These are phyloP conservation scores for Thymelicus sylvestris DNA, from an alignment of 2,888 invertebrate species.

Conservation along the genomic window DNA sequence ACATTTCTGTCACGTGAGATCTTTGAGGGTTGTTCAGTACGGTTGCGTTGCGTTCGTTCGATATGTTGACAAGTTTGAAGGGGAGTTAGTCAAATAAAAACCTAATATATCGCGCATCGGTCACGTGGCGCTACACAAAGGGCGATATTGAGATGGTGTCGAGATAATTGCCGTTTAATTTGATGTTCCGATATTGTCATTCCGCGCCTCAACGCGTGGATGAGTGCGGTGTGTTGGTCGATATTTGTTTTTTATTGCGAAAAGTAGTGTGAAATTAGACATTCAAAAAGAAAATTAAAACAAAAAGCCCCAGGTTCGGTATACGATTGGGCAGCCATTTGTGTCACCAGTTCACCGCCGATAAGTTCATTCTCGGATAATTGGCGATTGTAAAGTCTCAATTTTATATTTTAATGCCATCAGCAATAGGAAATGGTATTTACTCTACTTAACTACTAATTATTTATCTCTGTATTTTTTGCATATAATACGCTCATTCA, in stretches of 20 bases:
- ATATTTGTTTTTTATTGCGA: constrained; percentile 15
- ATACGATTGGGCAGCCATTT: too few species aligned
- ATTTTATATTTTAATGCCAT: too few species aligned
- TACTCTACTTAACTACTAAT: too few species aligned
- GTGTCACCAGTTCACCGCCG: too few species aligned
- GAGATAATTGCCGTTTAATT: constrained; percentile 76
- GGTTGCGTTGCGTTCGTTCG: constrained; percentile 49
- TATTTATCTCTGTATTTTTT: too few species aligned
- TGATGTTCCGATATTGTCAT: constrained; percentile 49
- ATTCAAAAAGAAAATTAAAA: too few species aligned
- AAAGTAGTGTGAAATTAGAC: too few species aligned
- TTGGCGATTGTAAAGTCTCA: too few species aligned
- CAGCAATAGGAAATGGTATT: too few species aligned
- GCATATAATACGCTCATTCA: too few species aligned
- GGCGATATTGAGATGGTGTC: constrained; percentile 75
- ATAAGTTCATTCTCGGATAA: too few species aligned
- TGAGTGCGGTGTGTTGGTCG: constrained; percentile 20
- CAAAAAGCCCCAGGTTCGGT: too few species aligned
- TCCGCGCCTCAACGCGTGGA: constrained; percentile 27
- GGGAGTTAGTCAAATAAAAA: constrained; percentile 79
- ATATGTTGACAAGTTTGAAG: constrained; percentile 80
- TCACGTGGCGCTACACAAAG: constrained; percentile 68
- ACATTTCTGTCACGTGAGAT: constrained; percentile 8
- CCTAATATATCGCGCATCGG: constrained; percentile 69
- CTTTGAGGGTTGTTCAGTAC: constrained; percentile 32